Base-by-base conservation (phyloP, 92 coral and sea anemone genomes). In the Galaxea fascicularis region DNA sequence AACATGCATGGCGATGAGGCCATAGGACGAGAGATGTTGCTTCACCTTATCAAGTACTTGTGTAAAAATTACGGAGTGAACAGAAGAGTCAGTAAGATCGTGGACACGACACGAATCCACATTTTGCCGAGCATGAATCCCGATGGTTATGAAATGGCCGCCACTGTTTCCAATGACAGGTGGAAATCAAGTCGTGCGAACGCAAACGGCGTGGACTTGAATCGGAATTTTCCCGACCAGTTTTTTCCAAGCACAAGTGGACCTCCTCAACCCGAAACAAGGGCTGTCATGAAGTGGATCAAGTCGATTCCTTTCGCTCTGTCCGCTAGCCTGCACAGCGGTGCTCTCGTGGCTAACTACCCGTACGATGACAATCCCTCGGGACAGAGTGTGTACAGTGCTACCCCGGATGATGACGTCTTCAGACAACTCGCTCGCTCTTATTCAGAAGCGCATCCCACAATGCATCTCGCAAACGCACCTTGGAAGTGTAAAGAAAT, bases 371-470 rank as follows among this genome's bases (percentile, higher is more conserved):
- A 97, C 78, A 91, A 89, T 30, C 99, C 99, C 6, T 97, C 99
- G 6, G 99, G 99, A 22, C 98, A 97, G 77, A 97, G 94, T 47
- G 77, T 91, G 1, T 97, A 97, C 92, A 97, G 99, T 46, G 99
- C 99, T 62, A 94, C 99, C 17, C 99, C 99, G 12, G 99, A 97
- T 85, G 99, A 97, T 86, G 99, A 97, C 70, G 95, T 95, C 4
- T 95, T 95, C 76, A 91, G 98, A 29, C 97, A 95, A 58, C 78
- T 95, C 20, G 98, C 98, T 17, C 84, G 98, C 60, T 84, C 98
- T 26, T 95, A 93, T 77, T 91, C 98, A 21, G 97, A 94, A 65
- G 72, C 89, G 11, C 98, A 94, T 81, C 99, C 99, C 87, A 89
- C 95, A 72, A 96, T 96, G 99, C 99, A 96, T 63, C 88, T 96